Conservation (phyloP, 2,797 vertebrate species). For the Masticophis lateralis region DNA sequence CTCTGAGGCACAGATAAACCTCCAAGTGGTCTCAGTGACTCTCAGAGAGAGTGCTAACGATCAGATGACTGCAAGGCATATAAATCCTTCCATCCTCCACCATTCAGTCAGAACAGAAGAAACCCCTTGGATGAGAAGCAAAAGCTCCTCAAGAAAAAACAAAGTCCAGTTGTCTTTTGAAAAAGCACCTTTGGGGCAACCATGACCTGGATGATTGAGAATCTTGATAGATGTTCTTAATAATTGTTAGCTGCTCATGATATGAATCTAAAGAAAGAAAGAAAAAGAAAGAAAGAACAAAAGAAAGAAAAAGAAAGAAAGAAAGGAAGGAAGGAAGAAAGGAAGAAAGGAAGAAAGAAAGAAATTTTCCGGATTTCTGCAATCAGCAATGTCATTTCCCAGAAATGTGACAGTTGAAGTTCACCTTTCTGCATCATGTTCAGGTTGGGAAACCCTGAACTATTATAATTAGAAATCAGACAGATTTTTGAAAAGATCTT, state of each 20-base stretch:
- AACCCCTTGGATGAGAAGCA: neutral
- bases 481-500: neutral
- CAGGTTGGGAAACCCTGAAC: neutral
- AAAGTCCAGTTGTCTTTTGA: neutral
- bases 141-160: no score
- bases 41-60: neutral
- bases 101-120: neutral
- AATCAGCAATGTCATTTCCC: neutral
- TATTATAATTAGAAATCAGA: neutral
- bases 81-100: neutral
- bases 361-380: neutral
- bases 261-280: neutral
- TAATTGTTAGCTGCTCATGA: neutral
- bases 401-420: neutral
- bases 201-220: neutral
- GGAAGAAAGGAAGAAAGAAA: accelerated
- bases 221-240: neutral
- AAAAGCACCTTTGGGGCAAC: neutral
- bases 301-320: neutral
- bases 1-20: no score
- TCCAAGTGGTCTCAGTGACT: neutral
- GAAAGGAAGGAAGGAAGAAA: neutral
- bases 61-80: neutral
- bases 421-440: neutral
- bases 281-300: neutral